Percentiles rank a stretch among this genome's conserved stretches.
Evolutionary conservation across 2,888 invertebrate genomes (phyloP).

Genomic region (Cantharis rufa): DNA sequence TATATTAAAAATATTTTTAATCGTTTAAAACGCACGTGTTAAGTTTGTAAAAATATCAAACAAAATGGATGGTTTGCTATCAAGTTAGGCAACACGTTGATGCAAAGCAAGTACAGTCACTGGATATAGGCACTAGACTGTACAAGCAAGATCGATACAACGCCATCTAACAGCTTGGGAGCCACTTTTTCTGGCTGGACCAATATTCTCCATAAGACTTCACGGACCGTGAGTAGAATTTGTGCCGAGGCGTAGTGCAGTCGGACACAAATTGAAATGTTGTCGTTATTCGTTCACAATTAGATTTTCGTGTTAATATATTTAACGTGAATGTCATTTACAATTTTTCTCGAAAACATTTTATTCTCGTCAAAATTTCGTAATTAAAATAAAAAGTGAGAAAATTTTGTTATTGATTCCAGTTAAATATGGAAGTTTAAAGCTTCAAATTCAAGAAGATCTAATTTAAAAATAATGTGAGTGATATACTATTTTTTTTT

Average conservation of each 20-base stretch:
- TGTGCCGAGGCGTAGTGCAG: conserved; percentile 50
- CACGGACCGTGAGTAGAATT: too few relatives aligned
- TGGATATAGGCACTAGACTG: too few relatives aligned
- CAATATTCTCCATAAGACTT: too few relatives aligned
- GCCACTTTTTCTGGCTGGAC: too few relatives aligned
- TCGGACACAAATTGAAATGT: conserved; percentile 42
- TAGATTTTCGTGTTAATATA: neutral
- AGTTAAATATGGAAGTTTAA: neutral
- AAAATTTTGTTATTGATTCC: neutral
- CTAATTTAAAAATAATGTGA: neutral
- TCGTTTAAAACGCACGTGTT: too few relatives aligned
- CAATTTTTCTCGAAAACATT: neutral
- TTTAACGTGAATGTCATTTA: neutral
- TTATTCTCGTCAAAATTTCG: neutral
- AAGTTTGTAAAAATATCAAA: too few relatives aligned
- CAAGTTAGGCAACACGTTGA: too few relatives aligned
- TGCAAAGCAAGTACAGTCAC: too few relatives aligned
- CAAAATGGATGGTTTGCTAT: too few relatives aligned
- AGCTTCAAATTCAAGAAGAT: neutral
- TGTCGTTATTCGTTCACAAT: neutral
- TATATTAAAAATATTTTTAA: too few relatives aligned
- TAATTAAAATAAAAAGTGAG: neutral
- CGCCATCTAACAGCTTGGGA: too few relatives aligned
- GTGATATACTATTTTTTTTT: neutral
- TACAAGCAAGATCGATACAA: too few relatives aligned